Conservation (phyloP, 1,140 invertebrate species). For the Calephelis virginiensis region DNA sequence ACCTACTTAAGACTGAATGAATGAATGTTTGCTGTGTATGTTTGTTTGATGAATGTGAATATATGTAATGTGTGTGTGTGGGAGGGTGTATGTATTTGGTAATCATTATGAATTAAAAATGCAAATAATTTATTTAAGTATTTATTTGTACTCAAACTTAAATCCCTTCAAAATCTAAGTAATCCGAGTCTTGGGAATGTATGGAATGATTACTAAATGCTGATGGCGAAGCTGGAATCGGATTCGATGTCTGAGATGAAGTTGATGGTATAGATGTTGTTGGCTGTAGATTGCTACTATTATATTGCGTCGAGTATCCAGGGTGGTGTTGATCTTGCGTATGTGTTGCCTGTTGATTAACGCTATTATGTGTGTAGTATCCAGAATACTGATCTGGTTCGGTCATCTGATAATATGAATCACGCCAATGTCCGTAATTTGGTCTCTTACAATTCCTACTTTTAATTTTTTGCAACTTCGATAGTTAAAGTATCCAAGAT, state of each 20-base stretch:
- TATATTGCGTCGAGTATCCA: slow-evolving; percentile 23
- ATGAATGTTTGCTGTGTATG: no score
- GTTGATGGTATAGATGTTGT: slow-evolving; percentile 29
- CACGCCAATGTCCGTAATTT: slow-evolving; percentile 37
- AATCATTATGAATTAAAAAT: no score
- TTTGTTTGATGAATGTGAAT: no score
- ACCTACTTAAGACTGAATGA: not conserved
- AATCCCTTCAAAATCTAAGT: no score
- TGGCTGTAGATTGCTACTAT: slow-evolving; percentile 12
- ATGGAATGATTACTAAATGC: slow-evolving; percentile 3
- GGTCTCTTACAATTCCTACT: slow-evolving; percentile 34
- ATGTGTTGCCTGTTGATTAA: slow-evolving; percentile 32
- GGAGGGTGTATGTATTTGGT: no score
- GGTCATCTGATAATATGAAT: slow-evolving; percentile 32
- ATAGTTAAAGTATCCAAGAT: slow-evolving; percentile 28
- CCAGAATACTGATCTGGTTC: slow-evolving; percentile 34
- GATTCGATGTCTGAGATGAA: slow-evolving; percentile 33
- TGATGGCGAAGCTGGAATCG: slow-evolving; percentile 30
- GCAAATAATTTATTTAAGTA: no score
- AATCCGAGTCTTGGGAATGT: no score
- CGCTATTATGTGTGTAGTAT: slow-evolving; percentile 28
- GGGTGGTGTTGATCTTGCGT: slow-evolving; percentile 29
- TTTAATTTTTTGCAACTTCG: slow-evolving; percentile 33
- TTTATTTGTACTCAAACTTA: no score
- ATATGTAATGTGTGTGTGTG: no score